A percentile compares a stretch with the other conserved stretches of the same genome.
phyloP scores from a whole-genome alignment of 2,113 vertebrate species.

The Pongo pygmaeus region DNA sequence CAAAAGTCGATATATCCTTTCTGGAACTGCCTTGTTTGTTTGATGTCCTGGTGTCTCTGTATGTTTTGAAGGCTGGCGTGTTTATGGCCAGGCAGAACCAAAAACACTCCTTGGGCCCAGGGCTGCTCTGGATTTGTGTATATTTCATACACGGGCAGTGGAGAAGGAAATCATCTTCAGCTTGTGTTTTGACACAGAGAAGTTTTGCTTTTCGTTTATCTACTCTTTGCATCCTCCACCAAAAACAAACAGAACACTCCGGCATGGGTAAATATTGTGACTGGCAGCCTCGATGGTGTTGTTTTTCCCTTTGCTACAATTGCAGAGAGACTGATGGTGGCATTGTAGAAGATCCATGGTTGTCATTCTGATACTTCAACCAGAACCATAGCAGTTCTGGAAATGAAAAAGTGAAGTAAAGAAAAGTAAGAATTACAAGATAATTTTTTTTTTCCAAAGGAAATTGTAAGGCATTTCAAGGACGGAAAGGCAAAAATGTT shows the following conservation, averaged over 20 bases:
- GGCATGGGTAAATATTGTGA: background rate
- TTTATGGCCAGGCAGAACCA: background rate
- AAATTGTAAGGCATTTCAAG: background rate
- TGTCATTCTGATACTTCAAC: background rate
- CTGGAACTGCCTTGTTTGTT: background rate
- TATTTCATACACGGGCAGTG: background rate
- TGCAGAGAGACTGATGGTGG: background rate
- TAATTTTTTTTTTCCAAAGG: background rate
- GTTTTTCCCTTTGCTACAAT: background rate
- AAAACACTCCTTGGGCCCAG: background rate
- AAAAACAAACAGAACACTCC: conserved; percentile 20
- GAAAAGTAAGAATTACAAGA: background rate
- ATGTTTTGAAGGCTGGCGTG: background rate
- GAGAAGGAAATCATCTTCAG: conserved; percentile 56
- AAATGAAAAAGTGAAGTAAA: background rate
- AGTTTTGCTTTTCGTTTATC: conserved; percentile 67
- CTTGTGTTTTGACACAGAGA: conserved; percentile 41
- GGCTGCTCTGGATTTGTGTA: background rate
- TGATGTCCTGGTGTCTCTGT: background rate
- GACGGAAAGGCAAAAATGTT: background rate
- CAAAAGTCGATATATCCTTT: background rate
- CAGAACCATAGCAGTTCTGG: background rate
- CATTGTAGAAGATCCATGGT: background rate
- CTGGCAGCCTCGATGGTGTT: background rate
- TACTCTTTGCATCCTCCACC: conserved; percentile 10